Conservation (phyloP, 2,797 vertebrate species). For the Poliocrania exsul region DNA sequence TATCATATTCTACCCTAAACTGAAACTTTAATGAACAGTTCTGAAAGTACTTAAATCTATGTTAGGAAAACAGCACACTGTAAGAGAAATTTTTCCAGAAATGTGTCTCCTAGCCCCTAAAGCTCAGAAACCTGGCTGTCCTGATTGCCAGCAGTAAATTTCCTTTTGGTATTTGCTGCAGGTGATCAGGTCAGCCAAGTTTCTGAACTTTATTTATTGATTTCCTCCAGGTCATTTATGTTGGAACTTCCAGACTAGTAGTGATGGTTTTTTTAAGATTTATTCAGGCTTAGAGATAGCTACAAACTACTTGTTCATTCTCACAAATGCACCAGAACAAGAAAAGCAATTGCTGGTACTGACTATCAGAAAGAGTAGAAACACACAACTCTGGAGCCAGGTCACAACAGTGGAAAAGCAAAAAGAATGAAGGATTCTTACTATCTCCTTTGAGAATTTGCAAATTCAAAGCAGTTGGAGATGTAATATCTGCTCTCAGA, state of each 20-base stretch:
- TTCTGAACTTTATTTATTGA: background rate
- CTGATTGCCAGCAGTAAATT: background rate
- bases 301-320: background rate
- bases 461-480: background rate
- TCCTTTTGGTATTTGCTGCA: background rate
- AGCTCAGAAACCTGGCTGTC: background rate
- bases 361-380: background rate
- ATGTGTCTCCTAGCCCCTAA: background rate
- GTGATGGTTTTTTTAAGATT: background rate
- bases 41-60: background rate
- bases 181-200: rapidly evolving
- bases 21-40: background rate
- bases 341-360: background rate
- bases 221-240: background rate
- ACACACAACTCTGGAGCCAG: background rate
- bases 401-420: background rate
- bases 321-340: background rate
- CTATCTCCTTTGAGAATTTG: background rate
- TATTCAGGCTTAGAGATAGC: background rate
- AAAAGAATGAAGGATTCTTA: background rate
- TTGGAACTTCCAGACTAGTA: background rate
- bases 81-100: background rate
- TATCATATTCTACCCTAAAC: background rate
- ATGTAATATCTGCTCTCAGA: background rate
- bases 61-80: background rate